phyloP scores from a whole-genome alignment of 2,113 vertebrate genomes.

The Rousettus leschenaultii region DNA sequence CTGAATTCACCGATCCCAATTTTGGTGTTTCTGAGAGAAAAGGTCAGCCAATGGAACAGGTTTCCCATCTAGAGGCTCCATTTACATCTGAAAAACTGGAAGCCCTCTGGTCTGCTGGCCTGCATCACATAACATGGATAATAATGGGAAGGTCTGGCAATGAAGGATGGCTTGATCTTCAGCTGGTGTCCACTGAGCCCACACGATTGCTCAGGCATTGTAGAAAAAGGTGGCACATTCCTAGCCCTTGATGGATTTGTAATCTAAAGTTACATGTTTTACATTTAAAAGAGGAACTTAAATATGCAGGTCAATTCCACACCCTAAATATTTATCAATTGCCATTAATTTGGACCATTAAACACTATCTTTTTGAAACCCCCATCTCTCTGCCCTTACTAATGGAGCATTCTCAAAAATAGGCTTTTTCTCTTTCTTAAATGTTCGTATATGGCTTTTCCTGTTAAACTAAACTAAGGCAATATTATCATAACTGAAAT shows the following conservation, averaged over 20 bases:
- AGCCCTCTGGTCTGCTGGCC: neutral
- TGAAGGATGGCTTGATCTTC: neutral
- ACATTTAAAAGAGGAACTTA: slow-evolving; percentile 50
- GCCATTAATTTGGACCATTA: slow-evolving; percentile 59
- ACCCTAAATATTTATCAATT: slow-evolving; percentile 68
- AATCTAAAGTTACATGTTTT: slow-evolving; percentile 24
- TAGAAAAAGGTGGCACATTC: neutral
- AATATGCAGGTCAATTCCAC: slow-evolving; percentile 56
- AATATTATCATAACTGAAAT: slow-evolving; percentile 70
- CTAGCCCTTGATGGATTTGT: neutral
- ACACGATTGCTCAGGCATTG: neutral
- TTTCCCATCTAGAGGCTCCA: neutral
- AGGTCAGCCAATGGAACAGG: neutral
- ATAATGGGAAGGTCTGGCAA: neutral
- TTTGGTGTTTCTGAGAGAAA: slow-evolving; percentile 22
- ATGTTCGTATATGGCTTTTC: slow-evolving; percentile 65
- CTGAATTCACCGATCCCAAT: slow-evolving; percentile 2
- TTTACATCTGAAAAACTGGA: slow-evolving; percentile 20
- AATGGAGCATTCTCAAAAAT: slow-evolving; percentile 47
- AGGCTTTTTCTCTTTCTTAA: slow-evolving; percentile 61
- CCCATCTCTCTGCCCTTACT: slow-evolving; percentile 31
- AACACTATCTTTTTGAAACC: slow-evolving; percentile 54
- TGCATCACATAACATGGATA: neutral
- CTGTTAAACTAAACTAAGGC: slow-evolving; percentile 61
- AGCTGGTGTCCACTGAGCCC: neutral